Percentiles rank a stretch among this genome's conserved stretches.
Conservation (phyloP, 2,113 vertebrate species). For the Percina caprodes region DNA sequence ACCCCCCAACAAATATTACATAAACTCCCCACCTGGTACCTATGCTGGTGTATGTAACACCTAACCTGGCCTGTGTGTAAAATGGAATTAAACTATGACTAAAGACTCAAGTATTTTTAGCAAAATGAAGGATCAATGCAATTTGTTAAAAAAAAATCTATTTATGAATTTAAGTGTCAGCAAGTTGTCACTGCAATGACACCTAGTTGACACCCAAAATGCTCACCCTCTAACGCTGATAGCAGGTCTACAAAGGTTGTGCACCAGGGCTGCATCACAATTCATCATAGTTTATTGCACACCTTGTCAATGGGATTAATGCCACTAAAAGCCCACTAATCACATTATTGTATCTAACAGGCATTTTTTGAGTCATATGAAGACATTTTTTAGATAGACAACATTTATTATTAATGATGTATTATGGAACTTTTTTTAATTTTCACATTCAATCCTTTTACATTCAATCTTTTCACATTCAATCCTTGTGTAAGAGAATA, state of each 20-base stretch:
- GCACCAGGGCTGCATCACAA: slow-evolving; percentile 11
- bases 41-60: slow-evolving; percentile 10
- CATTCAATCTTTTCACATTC: not conserved
- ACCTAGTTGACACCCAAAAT: slow-evolving; percentile 7
- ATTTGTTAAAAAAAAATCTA: not conserved
- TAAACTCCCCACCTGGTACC: slow-evolving; percentile 16
- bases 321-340: not conserved
- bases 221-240: not conserved
- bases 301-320: not conserved
- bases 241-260: slow-evolving; percentile 27
- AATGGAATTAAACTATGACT: slow-evolving; percentile 9
- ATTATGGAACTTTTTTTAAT: not conserved
- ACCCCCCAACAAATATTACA: slow-evolving; percentile 44
- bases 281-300: slow-evolving; percentile 18
- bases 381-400: not conserved
- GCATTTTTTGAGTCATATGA: not conserved
- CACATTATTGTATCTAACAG: not conserved
- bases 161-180: not conserved
- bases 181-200: not conserved
- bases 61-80: not conserved
- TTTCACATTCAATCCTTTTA: not conserved
- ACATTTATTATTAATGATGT: not conserved
- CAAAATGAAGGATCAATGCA: not conserved
- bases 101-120: not conserved
- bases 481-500: not conserved